phyloP scores from a whole-genome alignment of 2,888 invertebrate genomes.

The Heliconius erato region DNA sequence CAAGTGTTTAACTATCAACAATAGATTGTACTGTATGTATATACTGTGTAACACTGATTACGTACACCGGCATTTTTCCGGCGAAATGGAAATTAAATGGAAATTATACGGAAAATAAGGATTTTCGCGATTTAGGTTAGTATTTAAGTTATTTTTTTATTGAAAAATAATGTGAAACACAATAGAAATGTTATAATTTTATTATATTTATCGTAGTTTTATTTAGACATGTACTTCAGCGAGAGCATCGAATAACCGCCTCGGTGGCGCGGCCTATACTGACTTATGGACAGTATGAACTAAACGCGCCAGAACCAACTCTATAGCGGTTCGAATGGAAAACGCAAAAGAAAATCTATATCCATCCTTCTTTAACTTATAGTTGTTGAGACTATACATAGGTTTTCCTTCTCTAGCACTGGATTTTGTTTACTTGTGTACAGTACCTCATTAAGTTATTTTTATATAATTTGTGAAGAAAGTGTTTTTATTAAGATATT shows the following conservation, averaged over 20 bases:
- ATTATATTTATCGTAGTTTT: constrained; percentile 62
- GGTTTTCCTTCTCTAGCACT: constrained; percentile 62
- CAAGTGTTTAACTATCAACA: constrained; percentile 65
- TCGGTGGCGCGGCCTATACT: constrained; percentile 75
- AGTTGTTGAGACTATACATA: constrained; percentile 41
- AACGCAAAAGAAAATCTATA: constrained; percentile 72
- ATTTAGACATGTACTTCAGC: constrained; percentile 58
- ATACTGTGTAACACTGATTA: constrained; percentile 59
- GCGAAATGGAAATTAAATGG: constrained; percentile 64
- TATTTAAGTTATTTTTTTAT: constrained; percentile 44
- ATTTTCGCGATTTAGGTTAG: constrained; percentile 51
- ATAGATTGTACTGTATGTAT: constrained; percentile 63
- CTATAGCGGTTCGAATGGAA: constrained; percentile 58
- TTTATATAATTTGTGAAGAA: constrained; percentile 4
- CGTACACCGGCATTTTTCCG: constrained; percentile 78
- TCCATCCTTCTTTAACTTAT: constrained; percentile 63
- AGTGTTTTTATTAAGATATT: neutral
- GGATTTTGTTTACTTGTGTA: constrained; percentile 46
- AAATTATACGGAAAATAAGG: constrained; percentile 39
- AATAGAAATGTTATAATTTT: constrained; percentile 59
- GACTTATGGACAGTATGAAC: constrained; percentile 70
- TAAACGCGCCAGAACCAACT: constrained; percentile 59
- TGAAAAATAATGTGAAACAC: constrained; percentile 57
- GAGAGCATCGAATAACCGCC: constrained; percentile 65
- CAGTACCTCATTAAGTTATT: constrained; percentile 42